These are phyloP conservation scores for Lophius americanus DNA, from an alignment of 2,797 vertebrate species.

Conservation along the genomic window DNA sequence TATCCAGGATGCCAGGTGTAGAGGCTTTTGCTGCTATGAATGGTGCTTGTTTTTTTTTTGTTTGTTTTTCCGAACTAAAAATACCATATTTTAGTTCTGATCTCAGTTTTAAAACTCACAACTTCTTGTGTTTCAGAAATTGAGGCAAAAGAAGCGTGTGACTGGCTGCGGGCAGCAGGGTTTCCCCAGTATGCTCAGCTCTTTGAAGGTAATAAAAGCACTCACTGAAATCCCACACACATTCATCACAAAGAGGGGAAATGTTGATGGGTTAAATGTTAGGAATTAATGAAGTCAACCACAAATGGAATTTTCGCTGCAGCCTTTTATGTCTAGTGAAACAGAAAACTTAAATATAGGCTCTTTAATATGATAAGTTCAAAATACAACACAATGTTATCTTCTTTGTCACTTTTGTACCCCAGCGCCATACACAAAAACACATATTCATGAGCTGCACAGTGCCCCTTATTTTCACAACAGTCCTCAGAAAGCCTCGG, in stretches of 20 bases:
- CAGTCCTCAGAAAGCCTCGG: slow-evolving; percentile 53
- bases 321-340: slow-evolving; percentile 18
- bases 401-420: slow-evolving; percentile 28
- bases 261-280: slow-evolving; percentile 40
- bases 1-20: slow-evolving; percentile 3
- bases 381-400: slow-evolving; percentile 40
- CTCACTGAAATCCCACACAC: slow-evolving; percentile 43
- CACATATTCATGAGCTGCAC: slow-evolving; percentile 47
- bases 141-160: slow-evolving; percentile 96
- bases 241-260: slow-evolving; percentile 42
- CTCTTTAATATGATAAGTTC: slow-evolving; percentile 21
- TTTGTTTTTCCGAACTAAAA: slow-evolving; percentile 19
- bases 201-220: slow-evolving; percentile 82
- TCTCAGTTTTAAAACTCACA: slow-evolving; percentile 13
- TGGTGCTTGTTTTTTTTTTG: slow-evolving; percentile 15
- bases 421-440: slow-evolving; percentile 43
- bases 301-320: slow-evolving; percentile 18
- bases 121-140: slow-evolving; percentile 88
- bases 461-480: slow-evolving; percentile 58
- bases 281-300: slow-evolving; percentile 38
- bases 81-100: slow-evolving; percentile 28
- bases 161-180: slow-evolving; percentile 97
- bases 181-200: slow-evolving; percentile 98
- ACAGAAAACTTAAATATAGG: slow-evolving; percentile 19
- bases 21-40: neutral